Base-by-base conservation (phyloP, 2,888 invertebrate genomes). In the Amblyjoppa proteus region DNA sequence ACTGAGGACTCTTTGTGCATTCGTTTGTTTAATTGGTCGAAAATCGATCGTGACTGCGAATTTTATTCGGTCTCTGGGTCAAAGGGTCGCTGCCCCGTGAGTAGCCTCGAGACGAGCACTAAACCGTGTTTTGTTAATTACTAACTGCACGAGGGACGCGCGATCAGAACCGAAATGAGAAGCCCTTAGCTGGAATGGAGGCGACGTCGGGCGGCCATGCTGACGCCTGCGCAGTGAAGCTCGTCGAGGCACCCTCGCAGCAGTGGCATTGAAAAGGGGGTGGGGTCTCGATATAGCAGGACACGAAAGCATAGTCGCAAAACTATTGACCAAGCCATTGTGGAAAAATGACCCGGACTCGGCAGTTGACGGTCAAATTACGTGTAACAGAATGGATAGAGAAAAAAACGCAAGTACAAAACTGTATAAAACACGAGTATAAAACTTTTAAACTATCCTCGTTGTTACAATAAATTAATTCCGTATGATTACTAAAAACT, bases 141-240 rank as follows among this genome's bases (percentile, higher is more conserved):
- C 88, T 89, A 91, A 86, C 80, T 66, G 88, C 87, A 84, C 87
- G 88, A 89, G 88, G 87, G 69, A 77, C 85, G 80, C 86, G 86
- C 53, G 81, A 81, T 70, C 81, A 74, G 77, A 58, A 49, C 45
- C 69, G 51, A 74, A 73, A 81, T 66, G 70, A 89, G 88, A 88
- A 88, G 88, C 87, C 87, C 86, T 86, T 51, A 79, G 83, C 79
- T 88, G 70, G 88, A 88, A 89, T 89, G 89, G 90, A 90, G 91
- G 88, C 88, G 88, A 88, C 86, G 89, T 86, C 83, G 87, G 87
- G 89, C 92, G 89, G 93, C 93, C 93, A 93, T 93, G 91, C 93
- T 93, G 92, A 93, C 93, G 93, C 93, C 90, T 93, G 93, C 93
- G 93, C 56, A 58, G 64, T 91, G 83, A 53, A 73, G 81, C 74